A percentile compares a stretch with the other conserved stretches of the same genome.
These are phyloP conservation scores for Rhabdomys dilectus DNA, from an alignment of 2,113 vertebrate species.

Conservation along the genomic window DNA sequence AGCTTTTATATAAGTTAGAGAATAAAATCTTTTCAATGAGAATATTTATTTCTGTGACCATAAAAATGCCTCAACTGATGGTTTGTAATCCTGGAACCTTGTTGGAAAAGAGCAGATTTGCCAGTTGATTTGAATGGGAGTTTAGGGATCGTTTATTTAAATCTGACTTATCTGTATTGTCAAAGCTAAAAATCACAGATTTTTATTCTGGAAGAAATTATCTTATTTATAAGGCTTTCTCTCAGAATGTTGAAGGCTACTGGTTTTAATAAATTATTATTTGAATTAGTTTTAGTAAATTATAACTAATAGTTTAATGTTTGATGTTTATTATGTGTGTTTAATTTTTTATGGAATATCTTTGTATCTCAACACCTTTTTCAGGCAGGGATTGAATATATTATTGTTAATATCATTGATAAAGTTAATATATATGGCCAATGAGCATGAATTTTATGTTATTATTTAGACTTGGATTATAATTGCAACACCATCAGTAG, in stretches of 20 bases:
- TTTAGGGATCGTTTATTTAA: not conserved
- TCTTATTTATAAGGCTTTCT: constrained; percentile 11
- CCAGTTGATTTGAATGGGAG: not conserved
- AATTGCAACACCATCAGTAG: constrained; percentile 16
- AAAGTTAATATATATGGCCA: not conserved
- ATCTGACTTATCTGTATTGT: not conserved
- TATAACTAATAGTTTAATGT: not conserved
- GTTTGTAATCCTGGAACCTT: not conserved
- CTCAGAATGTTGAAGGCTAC: constrained; percentile 20
- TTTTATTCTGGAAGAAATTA: constrained; percentile 30
- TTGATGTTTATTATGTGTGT: constrained; percentile 35
- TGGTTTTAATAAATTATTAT: constrained; percentile 42
- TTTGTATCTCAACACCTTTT: not conserved
- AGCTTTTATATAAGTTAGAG: constrained; percentile 47
- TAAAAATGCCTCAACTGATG: not conserved
- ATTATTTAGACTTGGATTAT: not conserved
- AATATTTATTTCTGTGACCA: constrained; percentile 17
- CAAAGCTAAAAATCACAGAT: constrained; percentile 31
- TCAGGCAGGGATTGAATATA: not conserved
- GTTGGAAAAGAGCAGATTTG: not conserved
- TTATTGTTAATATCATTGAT: not conserved
- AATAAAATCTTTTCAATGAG: constrained; percentile 14
- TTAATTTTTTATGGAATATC: constrained; percentile 44
- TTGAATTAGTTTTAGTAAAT: constrained; percentile 45
- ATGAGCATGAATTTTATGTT: not conserved